These are phyloP conservation scores for Galbula dea DNA, from an alignment of 2,113 vertebrate species.

Conservation along the genomic window DNA sequence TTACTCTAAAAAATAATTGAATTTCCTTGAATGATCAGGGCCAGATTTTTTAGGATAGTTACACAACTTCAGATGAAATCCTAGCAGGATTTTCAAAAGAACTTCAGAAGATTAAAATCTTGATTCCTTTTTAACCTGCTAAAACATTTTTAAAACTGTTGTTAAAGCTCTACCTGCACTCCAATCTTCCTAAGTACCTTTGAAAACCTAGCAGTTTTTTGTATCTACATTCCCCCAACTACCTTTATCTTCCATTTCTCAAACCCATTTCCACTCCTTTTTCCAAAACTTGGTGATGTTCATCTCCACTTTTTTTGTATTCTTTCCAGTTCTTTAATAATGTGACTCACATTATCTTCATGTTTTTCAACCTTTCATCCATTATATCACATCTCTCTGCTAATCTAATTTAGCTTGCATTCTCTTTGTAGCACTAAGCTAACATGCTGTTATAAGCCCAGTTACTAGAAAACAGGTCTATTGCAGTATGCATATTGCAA, in stretches of 20 bases:
- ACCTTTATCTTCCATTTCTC: not conserved
- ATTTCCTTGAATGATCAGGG: not conserved
- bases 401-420: not conserved
- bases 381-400: not conserved
- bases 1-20: constrained; percentile 7
- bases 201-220: not conserved
- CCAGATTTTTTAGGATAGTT: constrained; percentile 11
- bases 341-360: not conserved
- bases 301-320: not conserved
- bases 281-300: not conserved
- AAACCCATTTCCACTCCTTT: not conserved
- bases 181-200: not conserved
- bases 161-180: not conserved
- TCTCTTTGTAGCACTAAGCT: not conserved
- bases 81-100: not conserved
- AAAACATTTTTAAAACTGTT: constrained; percentile 1
- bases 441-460: not conserved
- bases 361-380: not conserved
- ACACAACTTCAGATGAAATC: not conserved
- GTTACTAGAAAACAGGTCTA: not conserved
- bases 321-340: not conserved
- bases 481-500: not conserved
- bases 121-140: constrained; percentile 9
- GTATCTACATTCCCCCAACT: not conserved
- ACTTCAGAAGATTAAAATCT: not conserved